Base-by-base conservation (phyloP, 2,797 vertebrate genomes). In the Hippopotamyrus pictus region DNA sequence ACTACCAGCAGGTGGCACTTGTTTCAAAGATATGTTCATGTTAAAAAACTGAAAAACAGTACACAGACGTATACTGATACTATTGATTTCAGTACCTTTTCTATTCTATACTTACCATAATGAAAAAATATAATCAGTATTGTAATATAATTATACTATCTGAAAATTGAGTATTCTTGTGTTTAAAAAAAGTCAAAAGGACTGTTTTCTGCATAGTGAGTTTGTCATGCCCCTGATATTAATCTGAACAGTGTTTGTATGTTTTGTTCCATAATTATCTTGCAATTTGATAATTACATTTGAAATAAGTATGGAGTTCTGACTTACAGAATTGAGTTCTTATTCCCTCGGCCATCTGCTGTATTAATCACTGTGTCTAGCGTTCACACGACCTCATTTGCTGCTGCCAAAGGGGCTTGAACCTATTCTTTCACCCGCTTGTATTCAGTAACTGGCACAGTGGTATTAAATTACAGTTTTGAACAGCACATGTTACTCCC, bases 1-100 rank as follows among this genome's bases (percentile, higher is more conserved):
- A 17, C 22, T 22, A 46, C 86, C 86, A 88, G 54, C n/a, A 88
- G 86, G n/a, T 62, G 86, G 62, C 86, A 88, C 29, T 62, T 22
- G 86, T 65, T 65, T 44, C 57, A 44, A 84, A 84, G 41, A 22
- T 50, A 84, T 50, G 46, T 25, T 9, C 48, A n/a, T 22, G 46
- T 46, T 50, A 19, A 44, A 44, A 41, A 37, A n/a, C 1, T 44
- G 8, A 46, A 50, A 84, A 84, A 25, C 19, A 84, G 17, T 25
- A 14, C n/a, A 22, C 8, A 84, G n/a, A 84, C 3, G 12, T 44
- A 25, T 50, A 50, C 22, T 50, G 19, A 25, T 25, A 12, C 8
- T 84, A 84, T n/a, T 50, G 19, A 50, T 84, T 84, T 84, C 73
- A 44, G 73, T 37, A 79, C 73, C 69, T 37, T 76, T 17, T 73